Conservation (phyloP, 2,797 vertebrate species). For the Rhynchotus rufescens region DNA sequence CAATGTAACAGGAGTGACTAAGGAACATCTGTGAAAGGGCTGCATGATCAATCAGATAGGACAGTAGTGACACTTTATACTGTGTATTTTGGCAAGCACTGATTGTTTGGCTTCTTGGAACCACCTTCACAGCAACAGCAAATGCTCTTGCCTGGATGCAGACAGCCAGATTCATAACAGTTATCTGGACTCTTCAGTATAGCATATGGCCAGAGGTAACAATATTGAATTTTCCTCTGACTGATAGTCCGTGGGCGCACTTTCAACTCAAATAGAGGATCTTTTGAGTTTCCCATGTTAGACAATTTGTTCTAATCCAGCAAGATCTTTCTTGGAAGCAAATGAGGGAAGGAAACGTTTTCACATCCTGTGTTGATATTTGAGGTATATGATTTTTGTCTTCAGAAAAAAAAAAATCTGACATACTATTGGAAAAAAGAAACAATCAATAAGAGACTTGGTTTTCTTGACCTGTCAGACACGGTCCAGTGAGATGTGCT, state of each 20-base stretch:
- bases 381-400: not conserved
- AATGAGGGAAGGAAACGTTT: not conserved
- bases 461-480: not conserved
- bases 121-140: not conserved
- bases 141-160: not conserved
- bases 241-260: not conserved
- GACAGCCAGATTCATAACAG: not conserved
- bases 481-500: not conserved
- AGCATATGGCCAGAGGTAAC: not conserved
- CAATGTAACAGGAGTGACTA: not conserved
- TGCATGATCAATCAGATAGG: conserved; percentile 21
- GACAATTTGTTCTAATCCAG: not conserved
- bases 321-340: not conserved
- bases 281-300: not conserved
- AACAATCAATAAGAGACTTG: not conserved
- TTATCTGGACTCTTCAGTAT: not conserved
- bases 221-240: not conserved
- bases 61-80: not conserved
- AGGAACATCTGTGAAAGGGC: conserved; percentile 19
- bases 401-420: not conserved
- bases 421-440: not conserved
- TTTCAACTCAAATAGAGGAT: not conserved
- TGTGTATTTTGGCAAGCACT: not conserved
- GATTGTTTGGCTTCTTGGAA: not conserved
- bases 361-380: not conserved